phyloP scores from a whole-genome alignment of 2,888 invertebrate species.

The Acanthosoma haemorrhoidale region DNA sequence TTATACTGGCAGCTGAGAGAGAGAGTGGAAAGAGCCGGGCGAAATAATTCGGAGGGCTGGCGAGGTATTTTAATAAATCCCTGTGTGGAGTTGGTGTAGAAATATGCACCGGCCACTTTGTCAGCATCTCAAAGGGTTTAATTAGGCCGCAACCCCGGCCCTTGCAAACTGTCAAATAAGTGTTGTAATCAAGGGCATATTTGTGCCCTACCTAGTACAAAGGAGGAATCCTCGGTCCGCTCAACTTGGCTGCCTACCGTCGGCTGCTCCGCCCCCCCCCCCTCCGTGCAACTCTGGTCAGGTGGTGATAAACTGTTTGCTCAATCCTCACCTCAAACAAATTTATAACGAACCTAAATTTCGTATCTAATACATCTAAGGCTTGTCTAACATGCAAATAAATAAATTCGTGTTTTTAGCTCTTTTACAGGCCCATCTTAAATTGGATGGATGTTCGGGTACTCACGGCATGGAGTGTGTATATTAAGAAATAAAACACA shows the following conservation, averaged over 20 bases:
- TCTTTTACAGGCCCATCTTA: too few species aligned
- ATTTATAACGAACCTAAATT: too few species aligned
- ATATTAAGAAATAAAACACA: too few species aligned
- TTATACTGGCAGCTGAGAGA: neutral
- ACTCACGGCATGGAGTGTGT: too few species aligned
- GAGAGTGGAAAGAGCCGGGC: neutral
- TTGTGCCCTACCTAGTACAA: neutral
- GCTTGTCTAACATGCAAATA: too few species aligned
- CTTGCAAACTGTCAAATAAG: slow-evolving; percentile 28
- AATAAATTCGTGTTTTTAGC: too few species aligned
- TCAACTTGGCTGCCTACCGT: neutral
- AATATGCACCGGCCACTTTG: slow-evolving; percentile 27
- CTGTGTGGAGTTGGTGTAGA: slow-evolving; percentile 9
- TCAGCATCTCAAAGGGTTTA: slow-evolving; percentile 9
- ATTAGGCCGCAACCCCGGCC: neutral
- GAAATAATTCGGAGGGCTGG: neutral
- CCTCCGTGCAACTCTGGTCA: neutral
- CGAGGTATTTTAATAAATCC: slow-evolving; percentile 27
- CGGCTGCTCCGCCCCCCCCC: neutral
- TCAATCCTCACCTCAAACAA: too few species aligned
- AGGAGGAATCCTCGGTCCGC: slow-evolving; percentile 25
- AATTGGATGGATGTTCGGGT: too few species aligned
- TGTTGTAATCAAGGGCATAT: slow-evolving; percentile 28
- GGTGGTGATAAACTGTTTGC: too few species aligned
- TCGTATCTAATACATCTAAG: too few species aligned